Evolutionary conservation across 2,888 invertebrate genomes (phyloP), one percentile per base, ranked within the genome.

Genomic region (Hylaea fasciaria): DNA sequence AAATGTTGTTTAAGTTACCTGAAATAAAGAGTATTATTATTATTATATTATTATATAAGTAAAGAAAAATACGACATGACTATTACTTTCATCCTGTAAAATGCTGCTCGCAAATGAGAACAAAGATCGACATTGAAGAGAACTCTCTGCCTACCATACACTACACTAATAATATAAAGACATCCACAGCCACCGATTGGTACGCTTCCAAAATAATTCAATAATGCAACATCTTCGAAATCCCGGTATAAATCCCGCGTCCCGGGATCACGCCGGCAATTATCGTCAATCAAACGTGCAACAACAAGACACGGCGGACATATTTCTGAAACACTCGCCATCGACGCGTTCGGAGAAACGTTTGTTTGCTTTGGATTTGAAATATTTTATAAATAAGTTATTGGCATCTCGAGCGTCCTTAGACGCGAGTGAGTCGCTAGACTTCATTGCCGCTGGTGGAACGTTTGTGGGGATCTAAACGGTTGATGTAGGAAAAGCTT

Each of bases 361-460:
- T 78, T 79, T 86, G 84, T 86, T 87, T 83, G 82, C 79, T 77
- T 81, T 81, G 75, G 71, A 73, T 70, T 81, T 72, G 73, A 76
- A 80, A 81, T 78, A 80, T 81, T 79, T 73, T 77, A 75, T 78
- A 60, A 69, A 69, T 69, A 69, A 63, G 65, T 63, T 70, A 64
- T 66, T 71, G 63, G 59, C 67, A 55, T 66, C 49, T 56, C 54
- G 45, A 41, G 55, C 60, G 56, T 43, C 51, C 56, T 62, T 48
- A 53, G 43, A 29, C n/a, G n/a, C n/a, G n/a, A n/a, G n/a, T n/a
- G n/a, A n/a, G n/a, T n/a, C n/a, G 55, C 66, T 22, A 2, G 5
- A 9, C 32, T 62, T 57, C 43, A 12, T 64, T 49, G 55, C 50
- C 51, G 40, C 48, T 53, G 9, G 37, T n/a, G 47, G 47, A 35